Evolutionary conservation across 2,797 vertebrate species (phyloP).

Genomic region (Eulemur mongoz): DNA sequence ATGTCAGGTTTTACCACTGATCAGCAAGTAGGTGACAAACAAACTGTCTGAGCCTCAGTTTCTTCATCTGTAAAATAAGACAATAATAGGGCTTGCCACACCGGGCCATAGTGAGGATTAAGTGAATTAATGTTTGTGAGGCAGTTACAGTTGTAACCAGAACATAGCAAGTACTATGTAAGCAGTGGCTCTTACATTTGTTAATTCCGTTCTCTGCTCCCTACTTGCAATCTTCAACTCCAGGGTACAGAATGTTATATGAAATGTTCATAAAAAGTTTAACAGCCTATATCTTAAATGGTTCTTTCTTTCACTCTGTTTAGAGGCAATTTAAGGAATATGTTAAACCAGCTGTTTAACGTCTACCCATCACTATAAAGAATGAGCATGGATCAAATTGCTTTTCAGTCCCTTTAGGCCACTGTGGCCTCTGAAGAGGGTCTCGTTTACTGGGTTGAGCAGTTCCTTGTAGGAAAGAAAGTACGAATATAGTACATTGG

Average conservation of each 20-base stretch:
- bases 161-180: background rate
- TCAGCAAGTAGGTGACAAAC: background rate
- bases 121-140: background rate
- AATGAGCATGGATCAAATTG: background rate
- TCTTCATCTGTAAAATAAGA: background rate
- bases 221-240: background rate
- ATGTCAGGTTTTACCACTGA: background rate
- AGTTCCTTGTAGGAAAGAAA: background rate
- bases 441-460: background rate
- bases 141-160: background rate
- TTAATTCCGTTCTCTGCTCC: background rate
- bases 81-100: background rate
- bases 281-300: background rate
- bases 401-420: background rate
- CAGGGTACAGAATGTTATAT: background rate
- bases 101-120: background rate
- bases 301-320: background rate
- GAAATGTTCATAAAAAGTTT: background rate
- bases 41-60: background rate
- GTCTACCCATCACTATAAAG: background rate
- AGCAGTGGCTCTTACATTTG: background rate
- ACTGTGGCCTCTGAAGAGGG: background rate
- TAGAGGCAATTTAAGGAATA: constrained; percentile 26
- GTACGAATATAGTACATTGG: background rate
- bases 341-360: background rate